Percentiles rank a stretch among this genome's conserved stretches.
Evolutionary conservation across 2,797 vertebrate species (phyloP).

Genomic region (Centroberyx gerrardi): DNA sequence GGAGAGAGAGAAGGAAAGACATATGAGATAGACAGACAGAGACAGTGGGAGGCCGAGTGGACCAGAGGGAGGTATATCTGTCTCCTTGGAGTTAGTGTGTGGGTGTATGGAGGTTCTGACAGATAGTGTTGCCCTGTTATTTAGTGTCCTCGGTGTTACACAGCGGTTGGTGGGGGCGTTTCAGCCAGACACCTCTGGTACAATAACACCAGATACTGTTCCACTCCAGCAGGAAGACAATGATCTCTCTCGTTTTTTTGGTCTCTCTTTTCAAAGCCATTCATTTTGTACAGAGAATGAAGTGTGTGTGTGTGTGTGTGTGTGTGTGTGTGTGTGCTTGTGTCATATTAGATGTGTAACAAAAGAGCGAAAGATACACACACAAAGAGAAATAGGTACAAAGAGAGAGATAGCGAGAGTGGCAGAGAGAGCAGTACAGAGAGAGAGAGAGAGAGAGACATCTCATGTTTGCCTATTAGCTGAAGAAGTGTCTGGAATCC

Average conservation of each 20-base stretch:
- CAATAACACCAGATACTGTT: conserved; percentile 25
- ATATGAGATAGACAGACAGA: conserved; percentile 17
- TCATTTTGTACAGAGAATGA: conserved; percentile 27
- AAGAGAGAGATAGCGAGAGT: background rate
- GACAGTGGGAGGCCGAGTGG: background rate
- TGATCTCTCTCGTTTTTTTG: conserved; percentile 15
- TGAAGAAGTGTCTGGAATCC: conserved; percentile 45
- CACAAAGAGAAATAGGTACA: background rate
- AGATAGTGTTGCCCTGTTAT: conserved; percentile 67
- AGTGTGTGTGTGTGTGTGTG: conserved; percentile 3
- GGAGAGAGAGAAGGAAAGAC: conserved; percentile 24
- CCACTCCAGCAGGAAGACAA: conserved; percentile 50
- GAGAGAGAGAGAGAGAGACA: background rate
- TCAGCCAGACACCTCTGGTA: conserved; percentile 56
- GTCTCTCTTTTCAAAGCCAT: conserved; percentile 16
- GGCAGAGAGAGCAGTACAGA: background rate
- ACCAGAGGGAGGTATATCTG: conserved; percentile 39
- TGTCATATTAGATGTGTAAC: conserved; percentile 7
- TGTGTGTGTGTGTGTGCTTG: background rate
- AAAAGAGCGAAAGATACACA: background rate
- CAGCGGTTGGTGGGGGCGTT: conserved; percentile 51
- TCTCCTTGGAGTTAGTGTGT: conserved; percentile 52
- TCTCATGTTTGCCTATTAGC: conserved; percentile 48
- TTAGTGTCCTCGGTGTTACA: conserved; percentile 65
- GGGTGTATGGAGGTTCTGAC: conserved; percentile 65